phyloP scores from a whole-genome alignment of 2,113 vertebrate species.

The Pholis gunnellus region DNA sequence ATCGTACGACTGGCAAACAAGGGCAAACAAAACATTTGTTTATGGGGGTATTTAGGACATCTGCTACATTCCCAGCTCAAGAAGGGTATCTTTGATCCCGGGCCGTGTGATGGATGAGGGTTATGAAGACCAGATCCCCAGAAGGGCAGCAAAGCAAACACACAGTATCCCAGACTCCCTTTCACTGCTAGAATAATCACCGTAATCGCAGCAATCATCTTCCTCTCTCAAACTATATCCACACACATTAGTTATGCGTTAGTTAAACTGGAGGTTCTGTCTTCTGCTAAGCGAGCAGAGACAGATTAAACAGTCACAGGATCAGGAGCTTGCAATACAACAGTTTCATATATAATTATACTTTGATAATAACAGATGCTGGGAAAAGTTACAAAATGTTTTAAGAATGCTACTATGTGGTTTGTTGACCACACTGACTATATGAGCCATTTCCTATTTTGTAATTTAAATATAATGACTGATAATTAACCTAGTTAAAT shows the following conservation, averaged over 20 bases:
- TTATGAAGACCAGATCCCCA: constrained; percentile 77
- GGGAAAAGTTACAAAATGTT: constrained; percentile 27
- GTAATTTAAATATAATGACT: constrained; percentile 44
- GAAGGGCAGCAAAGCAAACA: constrained; percentile 78
- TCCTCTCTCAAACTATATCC: constrained; percentile 76
- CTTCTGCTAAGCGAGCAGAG: constrained; percentile 46
- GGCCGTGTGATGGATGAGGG: constrained; percentile 75
- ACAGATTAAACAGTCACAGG: constrained; percentile 67
- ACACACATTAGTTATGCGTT: constrained; percentile 74
- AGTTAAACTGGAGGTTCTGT: constrained; percentile 55
- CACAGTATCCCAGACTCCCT: constrained; percentile 65
- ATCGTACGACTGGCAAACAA: constrained; percentile 25
- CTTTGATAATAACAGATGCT: constrained; percentile 44
- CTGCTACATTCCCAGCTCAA: constrained; percentile 60
- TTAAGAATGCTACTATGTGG: not conserved
- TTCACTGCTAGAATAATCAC: constrained; percentile 72
- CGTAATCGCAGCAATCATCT: constrained; percentile 78
- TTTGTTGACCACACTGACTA: constrained; percentile 6
- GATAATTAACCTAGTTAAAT: constrained; percentile 41
- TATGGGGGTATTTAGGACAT: constrained; percentile 56
- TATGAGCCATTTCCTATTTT: constrained; percentile 23
- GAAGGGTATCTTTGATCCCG: constrained; percentile 70
- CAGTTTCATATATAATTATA: constrained; percentile 33
- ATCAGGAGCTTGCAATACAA: constrained; percentile 24
- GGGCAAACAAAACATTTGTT: constrained; percentile 54